These are phyloP conservation scores for Petromus typicus DNA, from an alignment of 2,113 vertebrate species.

Conservation along the genomic window DNA sequence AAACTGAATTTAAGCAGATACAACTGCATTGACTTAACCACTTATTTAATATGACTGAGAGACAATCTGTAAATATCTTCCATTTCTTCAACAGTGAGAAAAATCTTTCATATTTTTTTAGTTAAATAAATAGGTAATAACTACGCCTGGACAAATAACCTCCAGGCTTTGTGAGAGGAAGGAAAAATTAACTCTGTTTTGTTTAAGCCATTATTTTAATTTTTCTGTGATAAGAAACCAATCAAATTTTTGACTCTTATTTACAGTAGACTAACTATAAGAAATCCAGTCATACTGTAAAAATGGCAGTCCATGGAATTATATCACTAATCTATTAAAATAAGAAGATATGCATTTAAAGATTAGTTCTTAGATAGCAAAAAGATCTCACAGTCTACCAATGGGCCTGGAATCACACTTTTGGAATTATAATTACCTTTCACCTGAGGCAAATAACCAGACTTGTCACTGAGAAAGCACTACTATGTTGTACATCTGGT, in stretches of 20 bases:
- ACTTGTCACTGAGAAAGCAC: not conserved
- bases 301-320: not conserved
- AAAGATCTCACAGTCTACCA: not conserved
- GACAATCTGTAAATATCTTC: not conserved
- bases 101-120: not conserved
- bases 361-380: not conserved
- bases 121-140: not conserved
- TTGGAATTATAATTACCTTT: not conserved
- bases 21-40: not conserved
- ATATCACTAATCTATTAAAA: constrained; percentile 14
- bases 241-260: not conserved
- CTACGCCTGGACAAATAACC: not conserved
- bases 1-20: constrained; percentile 4
- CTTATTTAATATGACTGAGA: constrained; percentile 4
- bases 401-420: not conserved
- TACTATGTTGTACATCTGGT: not conserved
- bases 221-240: constrained; percentile 5
- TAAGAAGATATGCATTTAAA: not conserved
- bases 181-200: constrained; percentile 20
- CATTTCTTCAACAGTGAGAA: not conserved
- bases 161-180: not conserved
- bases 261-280: not conserved
- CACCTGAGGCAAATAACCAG: not conserved
- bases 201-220: not conserved
- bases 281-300: not conserved